Base-by-base conservation (phyloP, 2,113 vertebrate species). In the Arenaria interpres region DNA sequence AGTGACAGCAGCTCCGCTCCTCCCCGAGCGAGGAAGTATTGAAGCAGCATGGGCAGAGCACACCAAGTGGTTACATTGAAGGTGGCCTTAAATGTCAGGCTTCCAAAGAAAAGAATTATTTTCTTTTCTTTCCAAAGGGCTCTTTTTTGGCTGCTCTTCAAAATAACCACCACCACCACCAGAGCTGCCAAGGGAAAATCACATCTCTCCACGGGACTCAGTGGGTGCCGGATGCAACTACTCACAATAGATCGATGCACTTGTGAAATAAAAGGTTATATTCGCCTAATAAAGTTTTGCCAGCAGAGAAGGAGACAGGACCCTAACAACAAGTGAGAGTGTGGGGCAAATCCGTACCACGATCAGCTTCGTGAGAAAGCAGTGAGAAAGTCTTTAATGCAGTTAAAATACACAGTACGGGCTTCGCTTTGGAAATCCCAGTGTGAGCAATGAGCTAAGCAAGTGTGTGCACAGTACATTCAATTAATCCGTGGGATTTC, bases 11-110 rank as follows among this genome's bases (percentile, higher is more conserved):
- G 33, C 71, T 73, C 60, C 25, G 24, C 33, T 53, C n/a, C 9
- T 9, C 24, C 53, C 28, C 6, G 0, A 20, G 32, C 1, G 1
- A 39, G 16, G 25, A 48, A 59, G 25, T 8, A n/a, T 39, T 19
- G 16, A 71, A 39, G 23, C 37, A 45, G 43, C 33, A 10, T 2
- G 17, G 41, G 33, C 51, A 35, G 28, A 77, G 41, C 14, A 37
- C 32, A 7, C 35, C 30, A 7, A 53, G 23, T 7, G 7, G 35
- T 68, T 63, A 46, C 3, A 6, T 37, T 69, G 62, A 19, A 35
- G 0, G 3, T 14, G 19, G 50, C 18, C 37, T 45, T 45, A 64
- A 33, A 16, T 9, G 19, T 71, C 64, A 64, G 0, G 9, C 33
- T 57, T 8, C 15, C 5, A 14, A 57, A 41, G 28, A 56, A 20